phyloP scores from a whole-genome alignment of 1,140 invertebrate species.

The Rhagoletis zephyria region DNA sequence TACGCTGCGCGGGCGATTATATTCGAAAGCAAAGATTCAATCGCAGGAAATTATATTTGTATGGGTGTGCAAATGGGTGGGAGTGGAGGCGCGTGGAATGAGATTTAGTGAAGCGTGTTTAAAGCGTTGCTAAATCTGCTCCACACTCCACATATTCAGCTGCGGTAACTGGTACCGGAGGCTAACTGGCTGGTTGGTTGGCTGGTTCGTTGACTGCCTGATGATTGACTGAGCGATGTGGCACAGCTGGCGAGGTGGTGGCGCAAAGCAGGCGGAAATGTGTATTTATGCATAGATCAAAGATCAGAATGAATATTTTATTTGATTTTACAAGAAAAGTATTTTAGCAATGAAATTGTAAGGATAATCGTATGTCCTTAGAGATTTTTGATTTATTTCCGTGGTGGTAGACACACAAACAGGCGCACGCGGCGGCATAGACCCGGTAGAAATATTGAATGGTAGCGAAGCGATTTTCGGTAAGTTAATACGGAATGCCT shows the following conservation, averaged over 20 bases:
- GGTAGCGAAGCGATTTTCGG: no score
- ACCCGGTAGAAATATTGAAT: no score
- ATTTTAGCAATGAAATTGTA: constrained; percentile 54
- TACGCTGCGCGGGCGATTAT: background rate
- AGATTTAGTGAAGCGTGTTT: background rate
- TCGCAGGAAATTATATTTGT: background rate
- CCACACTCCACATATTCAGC: background rate
- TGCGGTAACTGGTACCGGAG: background rate
- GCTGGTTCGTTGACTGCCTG: background rate
- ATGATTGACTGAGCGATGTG: background rate
- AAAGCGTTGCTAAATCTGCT: constrained; percentile 2
- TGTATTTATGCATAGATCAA: constrained; percentile 54
- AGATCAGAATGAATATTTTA: constrained; percentile 54
- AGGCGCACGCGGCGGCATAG: no score
- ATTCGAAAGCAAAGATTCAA: constrained; percentile 17
- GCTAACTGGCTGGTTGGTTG: background rate
- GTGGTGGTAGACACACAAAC: background rate
- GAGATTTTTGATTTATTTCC: constrained; percentile 43
- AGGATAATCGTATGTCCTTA: constrained; percentile 53
- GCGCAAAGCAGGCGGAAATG: constrained; percentile 6
- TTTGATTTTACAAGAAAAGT: constrained; percentile 54
- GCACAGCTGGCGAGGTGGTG: background rate
- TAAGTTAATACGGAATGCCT: no score
- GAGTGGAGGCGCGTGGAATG: background rate
- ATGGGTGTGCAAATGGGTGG: background rate